Evolutionary conservation across 2,113 vertebrate genomes (phyloP).

Genomic region (Melozone crissalis): DNA sequence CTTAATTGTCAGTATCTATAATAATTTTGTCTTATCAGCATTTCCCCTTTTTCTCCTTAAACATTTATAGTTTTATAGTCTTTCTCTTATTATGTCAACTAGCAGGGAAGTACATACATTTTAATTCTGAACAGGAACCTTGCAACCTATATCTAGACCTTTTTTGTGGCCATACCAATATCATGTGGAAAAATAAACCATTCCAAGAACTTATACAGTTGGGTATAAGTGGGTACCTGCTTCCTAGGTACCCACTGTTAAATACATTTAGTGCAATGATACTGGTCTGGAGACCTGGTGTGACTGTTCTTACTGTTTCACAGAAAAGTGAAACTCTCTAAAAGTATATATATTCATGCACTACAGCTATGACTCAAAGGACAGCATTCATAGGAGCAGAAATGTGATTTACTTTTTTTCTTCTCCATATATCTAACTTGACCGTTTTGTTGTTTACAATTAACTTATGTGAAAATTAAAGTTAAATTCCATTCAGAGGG

Average conservation of each 20-base stretch:
- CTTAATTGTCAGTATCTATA: background rate
- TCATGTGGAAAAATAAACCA: background rate
- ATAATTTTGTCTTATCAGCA: background rate
- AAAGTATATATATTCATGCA: background rate
- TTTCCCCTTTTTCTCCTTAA: background rate
- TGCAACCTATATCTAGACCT: rapidly evolving
- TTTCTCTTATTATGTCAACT: background rate
- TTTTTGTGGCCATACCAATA: rapidly evolving
- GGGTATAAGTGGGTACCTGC: background rate
- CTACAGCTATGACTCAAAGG: background rate
- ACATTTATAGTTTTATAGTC: background rate
- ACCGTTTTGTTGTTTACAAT: background rate
- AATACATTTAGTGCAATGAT: background rate
- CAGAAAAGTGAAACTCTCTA: background rate
- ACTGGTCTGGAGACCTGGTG: background rate
- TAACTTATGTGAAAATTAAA: background rate
- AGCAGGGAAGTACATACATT: background rate
- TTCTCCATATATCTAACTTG: background rate
- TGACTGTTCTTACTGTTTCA: background rate
- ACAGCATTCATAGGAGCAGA: background rate
- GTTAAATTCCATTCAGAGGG: background rate
- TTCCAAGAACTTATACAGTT: background rate
- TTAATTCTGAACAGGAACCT: background rate
- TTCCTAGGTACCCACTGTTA: background rate
- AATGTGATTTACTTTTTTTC: background rate